Conservation (phyloP, 2,888 invertebrate genomes). For the Drosophila crucigera region DNA sequence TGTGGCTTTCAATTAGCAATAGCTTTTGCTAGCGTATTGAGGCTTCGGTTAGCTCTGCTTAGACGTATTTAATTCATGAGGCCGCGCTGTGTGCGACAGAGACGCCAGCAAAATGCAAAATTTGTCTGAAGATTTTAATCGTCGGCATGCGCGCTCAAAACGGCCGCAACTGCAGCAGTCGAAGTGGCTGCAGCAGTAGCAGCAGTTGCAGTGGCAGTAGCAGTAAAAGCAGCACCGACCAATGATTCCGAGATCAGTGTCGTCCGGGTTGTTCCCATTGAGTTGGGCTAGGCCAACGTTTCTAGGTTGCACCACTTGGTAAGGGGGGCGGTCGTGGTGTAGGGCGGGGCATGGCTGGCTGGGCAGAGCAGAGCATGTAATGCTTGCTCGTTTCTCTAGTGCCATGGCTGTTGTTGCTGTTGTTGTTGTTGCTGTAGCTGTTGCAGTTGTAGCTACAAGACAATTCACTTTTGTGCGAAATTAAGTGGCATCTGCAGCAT, state of each 20-base stretch:
- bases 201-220: constrained; percentile 21
- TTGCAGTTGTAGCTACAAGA: constrained; percentile 79
- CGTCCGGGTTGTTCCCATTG: constrained; percentile 64
- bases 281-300: constrained; percentile 59
- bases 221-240: constrained; percentile 24
- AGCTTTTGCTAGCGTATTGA: constrained; percentile 23
- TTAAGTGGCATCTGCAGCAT: constrained; percentile 82
- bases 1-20: neutral
- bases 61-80: constrained; percentile 76
- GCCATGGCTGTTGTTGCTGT: constrained; percentile 58
- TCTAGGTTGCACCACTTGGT: constrained; percentile 63
- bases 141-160: constrained; percentile 73
- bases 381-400: constrained; percentile 74
- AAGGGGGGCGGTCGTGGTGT: constrained; percentile 17
- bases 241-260: constrained; percentile 53
- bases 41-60: constrained; percentile 23
- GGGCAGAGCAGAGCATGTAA: constrained; percentile 72
- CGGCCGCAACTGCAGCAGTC: constrained; percentile 51
- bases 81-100: constrained; percentile 63
- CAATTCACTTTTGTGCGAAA: constrained; percentile 84
- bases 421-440: constrained; percentile 46
- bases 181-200: constrained; percentile 26
- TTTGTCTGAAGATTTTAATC: constrained; percentile 85
- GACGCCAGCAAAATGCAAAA: constrained; percentile 78
- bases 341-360: constrained; percentile 49